Base-by-base conservation (phyloP, 2,888 invertebrate genomes). In the Agonum fuliginosum region DNA sequence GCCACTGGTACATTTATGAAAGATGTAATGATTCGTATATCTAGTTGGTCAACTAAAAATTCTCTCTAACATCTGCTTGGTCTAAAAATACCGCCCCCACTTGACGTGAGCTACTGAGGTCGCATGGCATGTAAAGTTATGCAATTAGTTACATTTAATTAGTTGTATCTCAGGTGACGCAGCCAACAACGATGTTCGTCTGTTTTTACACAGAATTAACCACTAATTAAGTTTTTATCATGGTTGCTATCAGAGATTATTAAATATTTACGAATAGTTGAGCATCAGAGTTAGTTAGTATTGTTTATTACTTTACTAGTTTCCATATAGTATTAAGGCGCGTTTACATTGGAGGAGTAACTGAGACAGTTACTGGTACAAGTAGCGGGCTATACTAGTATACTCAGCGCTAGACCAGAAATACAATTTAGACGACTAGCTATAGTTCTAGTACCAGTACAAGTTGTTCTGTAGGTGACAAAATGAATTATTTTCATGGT, bases 121-220 rank as follows among this genome's bases (percentile, higher is more conserved):
- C 37, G 1, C 37, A 37, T 37, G n/a, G n/a, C 37, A 37, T 37
- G 37, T 6, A 5, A 37, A 37, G n/a, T 37, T 37, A 37, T 37
- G 37, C 37, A 37, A 37, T 37, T 37, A 37, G 37, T 37, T 37
- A 37, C 37, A 37, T 37, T 37, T 37, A 37, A 37, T 37, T 37
- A 37, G 37, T 37, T 12, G 37, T 10, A 37, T 37, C 37, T 37
- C 37, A 10, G 37, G 37, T 37, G 37, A 37, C 37, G 8, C n/a
- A n/a, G 37, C 37, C 37, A 37, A 12, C 1, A 37, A 12, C 37
- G n/a, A n/a, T 1, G 37, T 37, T 37, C 37, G 37, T 8, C 3
- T 8, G 8, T 37, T 37, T 37, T 37, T 8, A 1, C n/a, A 10
- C 3, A 37, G n/a, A 37, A 37, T 37, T 37, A 37, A n/a, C 37